phyloP scores from a whole-genome alignment of 2,797 vertebrate genomes.

The Florisuga fusca region DNA sequence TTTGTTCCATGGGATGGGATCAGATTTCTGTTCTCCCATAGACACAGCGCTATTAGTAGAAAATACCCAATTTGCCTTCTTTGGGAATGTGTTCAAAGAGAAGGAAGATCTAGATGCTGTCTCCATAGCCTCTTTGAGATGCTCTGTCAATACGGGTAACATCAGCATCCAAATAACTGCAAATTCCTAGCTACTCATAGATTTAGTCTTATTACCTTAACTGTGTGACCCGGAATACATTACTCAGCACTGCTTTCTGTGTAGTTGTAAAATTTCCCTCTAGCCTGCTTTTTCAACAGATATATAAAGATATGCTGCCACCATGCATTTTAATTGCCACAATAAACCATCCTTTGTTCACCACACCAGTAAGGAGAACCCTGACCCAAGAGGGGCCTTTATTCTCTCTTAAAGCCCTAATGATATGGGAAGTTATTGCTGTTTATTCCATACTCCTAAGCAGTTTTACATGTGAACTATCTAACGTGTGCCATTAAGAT shows the following conservation, averaged over 20 bases:
- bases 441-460: neutral
- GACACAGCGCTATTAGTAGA: neutral
- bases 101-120: neutral
- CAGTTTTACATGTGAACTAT: neutral
- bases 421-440: neutral
- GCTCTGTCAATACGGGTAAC: neutral
- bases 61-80: neutral
- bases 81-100: neutral
- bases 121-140: neutral
- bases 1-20: neutral
- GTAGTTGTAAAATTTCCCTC: neutral
- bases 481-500: neutral
- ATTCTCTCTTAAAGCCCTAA: neutral
- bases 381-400: neutral
- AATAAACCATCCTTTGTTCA: neutral
- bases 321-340: neutral
- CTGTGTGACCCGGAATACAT: conserved; percentile 35
- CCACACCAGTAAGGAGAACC: neutral
- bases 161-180: neutral
- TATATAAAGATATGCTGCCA: neutral
- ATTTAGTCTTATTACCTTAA: neutral
- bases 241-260: neutral
- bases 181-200: neutral
- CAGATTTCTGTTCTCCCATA: neutral
- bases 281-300: neutral